Conservation (phyloP, 2,888 invertebrate species). For the Agrilus biguttatus region DNA sequence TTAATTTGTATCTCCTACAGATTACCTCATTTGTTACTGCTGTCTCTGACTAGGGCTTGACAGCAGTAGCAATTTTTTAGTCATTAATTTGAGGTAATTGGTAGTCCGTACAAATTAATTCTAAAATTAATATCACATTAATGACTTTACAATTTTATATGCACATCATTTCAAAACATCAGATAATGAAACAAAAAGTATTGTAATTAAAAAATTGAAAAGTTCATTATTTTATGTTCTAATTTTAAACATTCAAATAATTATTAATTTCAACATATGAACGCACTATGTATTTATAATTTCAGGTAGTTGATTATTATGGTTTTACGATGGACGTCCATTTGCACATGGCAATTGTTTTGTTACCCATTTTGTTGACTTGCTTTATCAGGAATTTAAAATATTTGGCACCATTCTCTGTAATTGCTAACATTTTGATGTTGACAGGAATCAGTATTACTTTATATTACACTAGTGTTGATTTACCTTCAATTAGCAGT, state of each 20-base stretch:
- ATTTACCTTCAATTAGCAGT: slow-evolving; percentile 48
- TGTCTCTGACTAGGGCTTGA: too few species aligned
- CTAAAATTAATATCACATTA: too few species aligned
- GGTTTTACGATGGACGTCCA: slow-evolving; percentile 47
- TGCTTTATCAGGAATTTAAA: slow-evolving; percentile 66
- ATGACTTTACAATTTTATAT: too few species aligned
- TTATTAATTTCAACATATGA: neutral
- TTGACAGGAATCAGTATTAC: slow-evolving; percentile 61
- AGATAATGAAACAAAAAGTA: too few species aligned
- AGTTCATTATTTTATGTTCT: too few species aligned
- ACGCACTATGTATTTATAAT: neutral
- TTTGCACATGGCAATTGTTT: slow-evolving; percentile 56
- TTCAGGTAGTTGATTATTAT: slow-evolving; percentile 53
- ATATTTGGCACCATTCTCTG: slow-evolving; percentile 62
- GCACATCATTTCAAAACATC: too few species aligned
- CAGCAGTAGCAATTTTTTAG: too few species aligned
- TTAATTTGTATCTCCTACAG: too few species aligned
- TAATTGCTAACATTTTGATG: slow-evolving; percentile 66
- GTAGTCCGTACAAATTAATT: too few species aligned
- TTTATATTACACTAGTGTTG: slow-evolving; percentile 58
- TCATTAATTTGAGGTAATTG: too few species aligned
- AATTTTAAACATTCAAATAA: neutral
- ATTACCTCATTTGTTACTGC: too few species aligned
- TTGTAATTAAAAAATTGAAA: too few species aligned
- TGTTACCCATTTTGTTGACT: slow-evolving; percentile 56